A percentile compares a stretch with the other conserved stretches of the same genome.
Evolutionary conservation across 1,140 invertebrate genomes (phyloP).

Genomic region (Ceratosolen solmsi): DNA sequence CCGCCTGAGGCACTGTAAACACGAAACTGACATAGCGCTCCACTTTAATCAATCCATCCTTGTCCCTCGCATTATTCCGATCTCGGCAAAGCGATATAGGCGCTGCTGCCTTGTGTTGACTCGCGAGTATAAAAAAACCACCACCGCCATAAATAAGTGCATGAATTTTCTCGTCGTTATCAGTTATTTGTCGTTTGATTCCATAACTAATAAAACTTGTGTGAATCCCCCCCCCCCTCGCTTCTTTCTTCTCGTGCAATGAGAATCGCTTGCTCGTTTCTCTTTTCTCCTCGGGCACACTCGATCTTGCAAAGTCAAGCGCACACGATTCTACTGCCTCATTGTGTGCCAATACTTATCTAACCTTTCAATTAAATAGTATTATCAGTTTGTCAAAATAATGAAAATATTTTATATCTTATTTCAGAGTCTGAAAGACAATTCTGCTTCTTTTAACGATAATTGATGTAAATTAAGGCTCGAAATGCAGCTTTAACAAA

Average conservation of each 20-base stretch:
- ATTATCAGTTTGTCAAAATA: neutral
- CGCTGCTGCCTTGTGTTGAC: neutral
- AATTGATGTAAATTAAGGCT: too few species aligned
- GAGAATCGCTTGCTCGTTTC: neutral
- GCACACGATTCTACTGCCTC: neutral
- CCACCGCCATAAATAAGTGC: neutral
- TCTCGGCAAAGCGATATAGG: neutral
- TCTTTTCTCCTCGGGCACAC: neutral
- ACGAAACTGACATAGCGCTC: slow-evolving; percentile 24
- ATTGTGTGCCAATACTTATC: neutral
- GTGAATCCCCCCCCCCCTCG: too few species aligned
- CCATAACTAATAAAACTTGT: neutral
- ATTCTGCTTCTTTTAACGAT: too few species aligned
- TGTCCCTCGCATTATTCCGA: neutral
- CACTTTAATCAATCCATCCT: slow-evolving; percentile 18
- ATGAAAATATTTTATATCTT: neutral
- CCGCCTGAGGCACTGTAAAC: slow-evolving; percentile 10
- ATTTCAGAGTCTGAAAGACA: too few species aligned
- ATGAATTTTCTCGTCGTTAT: neutral
- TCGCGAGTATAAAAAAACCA: neutral
- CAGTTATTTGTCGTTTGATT: neutral
- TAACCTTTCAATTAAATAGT: neutral
- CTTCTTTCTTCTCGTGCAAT: neutral
- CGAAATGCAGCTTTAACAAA: too few species aligned
- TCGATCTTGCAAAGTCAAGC: neutral